Conservation (phyloP, 2,888 invertebrate genomes). For the Metacarcinus magister region DNA sequence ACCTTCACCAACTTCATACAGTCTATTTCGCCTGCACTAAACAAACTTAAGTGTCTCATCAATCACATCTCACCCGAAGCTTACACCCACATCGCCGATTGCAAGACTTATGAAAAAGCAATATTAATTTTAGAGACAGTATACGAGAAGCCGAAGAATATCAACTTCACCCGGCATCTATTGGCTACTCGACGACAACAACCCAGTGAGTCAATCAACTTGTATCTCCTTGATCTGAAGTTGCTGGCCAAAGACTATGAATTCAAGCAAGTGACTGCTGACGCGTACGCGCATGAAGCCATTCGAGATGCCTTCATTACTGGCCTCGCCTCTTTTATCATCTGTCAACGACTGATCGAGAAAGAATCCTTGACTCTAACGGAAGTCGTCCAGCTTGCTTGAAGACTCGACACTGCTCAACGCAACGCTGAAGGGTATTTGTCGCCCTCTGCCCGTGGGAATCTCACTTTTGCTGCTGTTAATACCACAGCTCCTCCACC, state of each 20-base stretch:
- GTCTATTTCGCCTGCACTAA: neutral
- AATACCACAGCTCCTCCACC: neutral
- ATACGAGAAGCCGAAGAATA: conserved; percentile 6
- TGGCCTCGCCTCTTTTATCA: neutral
- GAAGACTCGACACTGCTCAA: conserved; percentile 41
- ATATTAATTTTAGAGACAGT: neutral
- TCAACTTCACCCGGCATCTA: neutral
- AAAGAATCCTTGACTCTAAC: neutral
- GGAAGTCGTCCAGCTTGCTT: neutral
- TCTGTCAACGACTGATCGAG: conserved; percentile 33
- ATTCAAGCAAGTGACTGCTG: neutral
- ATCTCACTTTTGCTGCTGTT: neutral
- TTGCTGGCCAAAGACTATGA: neutral
- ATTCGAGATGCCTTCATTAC: neutral
- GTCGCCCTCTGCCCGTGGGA: neutral
- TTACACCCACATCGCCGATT: neutral
- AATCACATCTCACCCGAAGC: neutral
- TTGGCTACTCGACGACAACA: neutral
- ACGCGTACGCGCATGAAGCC: neutral
- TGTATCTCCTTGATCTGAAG: neutral
- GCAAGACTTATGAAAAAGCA: neutral
- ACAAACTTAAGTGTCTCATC: neutral
- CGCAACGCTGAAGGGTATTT: conserved; percentile 29
- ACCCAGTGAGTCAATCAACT: neutral
- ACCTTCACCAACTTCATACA: neutral